These are phyloP conservation scores for Taenaris catops DNA, from an alignment of 2,888 invertebrate species.

Conservation along the genomic window DNA sequence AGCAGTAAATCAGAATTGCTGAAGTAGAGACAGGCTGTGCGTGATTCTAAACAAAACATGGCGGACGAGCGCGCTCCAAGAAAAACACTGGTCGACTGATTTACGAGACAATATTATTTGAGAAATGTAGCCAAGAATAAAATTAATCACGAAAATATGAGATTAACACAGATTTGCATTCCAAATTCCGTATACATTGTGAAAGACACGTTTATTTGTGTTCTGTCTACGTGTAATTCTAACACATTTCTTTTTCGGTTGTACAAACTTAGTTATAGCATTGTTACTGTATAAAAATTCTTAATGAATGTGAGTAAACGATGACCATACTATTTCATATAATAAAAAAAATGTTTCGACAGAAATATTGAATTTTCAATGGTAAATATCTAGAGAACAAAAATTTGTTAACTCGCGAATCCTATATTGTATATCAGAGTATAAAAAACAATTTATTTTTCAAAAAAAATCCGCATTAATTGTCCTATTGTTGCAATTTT, in stretches of 20 bases:
- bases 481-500: too few species aligned
- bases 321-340: too few species aligned
- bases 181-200: constrained; percentile 21
- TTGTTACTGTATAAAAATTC: too few species aligned
- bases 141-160: constrained; percentile 60
- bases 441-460: too few species aligned
- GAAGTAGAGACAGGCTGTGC: constrained; percentile 64
- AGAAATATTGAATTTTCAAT: too few species aligned
- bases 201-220: constrained; percentile 21
- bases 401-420: too few species aligned
- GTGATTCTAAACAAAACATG: constrained; percentile 77
- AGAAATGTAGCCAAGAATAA: constrained; percentile 71
- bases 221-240: constrained; percentile 1
- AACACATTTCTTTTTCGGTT: not conserved
- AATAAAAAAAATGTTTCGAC: too few species aligned
- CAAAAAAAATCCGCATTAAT: too few species aligned
- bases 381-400: too few species aligned
- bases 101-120: constrained; percentile 74
- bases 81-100: constrained; percentile 74
- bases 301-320: too few species aligned
- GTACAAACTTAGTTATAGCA: too few species aligned
- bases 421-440: too few species aligned
- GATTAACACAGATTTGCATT: constrained; percentile 60
- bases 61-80: constrained; percentile 58
- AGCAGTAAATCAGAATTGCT: constrained; percentile 64